phyloP scores from a whole-genome alignment of 2,797 vertebrate species.

The Emys orbicularis region DNA sequence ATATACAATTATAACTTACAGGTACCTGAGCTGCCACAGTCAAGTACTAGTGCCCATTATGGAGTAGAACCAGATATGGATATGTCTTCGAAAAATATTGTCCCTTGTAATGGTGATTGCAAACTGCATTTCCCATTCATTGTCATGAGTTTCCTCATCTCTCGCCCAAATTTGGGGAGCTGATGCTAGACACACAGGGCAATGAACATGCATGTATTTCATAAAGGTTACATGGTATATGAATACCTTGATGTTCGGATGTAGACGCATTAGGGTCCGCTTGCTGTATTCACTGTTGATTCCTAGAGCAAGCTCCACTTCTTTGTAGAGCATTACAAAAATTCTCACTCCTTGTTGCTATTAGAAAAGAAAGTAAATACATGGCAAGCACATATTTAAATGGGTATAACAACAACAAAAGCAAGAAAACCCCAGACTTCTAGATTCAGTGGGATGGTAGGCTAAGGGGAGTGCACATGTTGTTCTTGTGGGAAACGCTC shows the following conservation, averaged over 20 bases:
- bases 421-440: background rate
- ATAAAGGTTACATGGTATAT: rapidly evolving
- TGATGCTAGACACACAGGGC: background rate
- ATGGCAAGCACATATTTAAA: background rate
- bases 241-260: conserved; percentile 95
- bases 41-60: background rate
- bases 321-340: conserved; percentile 97
- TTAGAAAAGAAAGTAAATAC: conserved; percentile 38
- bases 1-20: background rate
- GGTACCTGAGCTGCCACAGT: background rate
- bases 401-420: rapidly evolving
- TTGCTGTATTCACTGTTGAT: conserved; percentile 99
- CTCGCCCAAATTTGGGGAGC: rapidly evolving
- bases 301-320: conserved; percentile 95
- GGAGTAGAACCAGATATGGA: background rate
- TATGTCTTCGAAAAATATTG: background rate
- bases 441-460: background rate
- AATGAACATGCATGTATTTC: background rate
- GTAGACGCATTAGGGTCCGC: conserved; percentile 87
- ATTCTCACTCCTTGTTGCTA: conserved; percentile 95
- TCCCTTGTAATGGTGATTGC: background rate
- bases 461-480: background rate
- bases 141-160: background rate
- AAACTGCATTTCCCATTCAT: background rate
- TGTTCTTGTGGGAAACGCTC: background rate